Evolutionary conservation across 2,113 vertebrate species (phyloP).

Genomic region (Catagonus wagneri): DNA sequence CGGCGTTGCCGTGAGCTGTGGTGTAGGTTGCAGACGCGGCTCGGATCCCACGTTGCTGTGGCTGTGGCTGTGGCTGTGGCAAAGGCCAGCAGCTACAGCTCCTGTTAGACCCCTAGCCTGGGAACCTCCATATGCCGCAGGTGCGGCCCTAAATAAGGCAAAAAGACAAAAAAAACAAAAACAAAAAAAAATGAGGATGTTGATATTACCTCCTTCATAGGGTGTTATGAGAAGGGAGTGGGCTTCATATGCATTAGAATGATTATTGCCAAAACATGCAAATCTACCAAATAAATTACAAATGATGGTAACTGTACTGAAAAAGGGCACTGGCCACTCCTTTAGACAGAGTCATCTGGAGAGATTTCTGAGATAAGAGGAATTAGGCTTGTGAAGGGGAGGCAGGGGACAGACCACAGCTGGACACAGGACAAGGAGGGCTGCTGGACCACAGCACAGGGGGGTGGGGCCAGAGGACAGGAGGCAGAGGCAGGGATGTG

Average conservation of each 20-base stretch:
- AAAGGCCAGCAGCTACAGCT: too few species aligned
- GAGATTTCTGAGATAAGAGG: neutral
- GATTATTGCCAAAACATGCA: conserved; percentile 8
- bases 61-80: too few species aligned
- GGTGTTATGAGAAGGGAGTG: neutral
- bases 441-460: neutral
- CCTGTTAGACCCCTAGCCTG: too few species aligned
- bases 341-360: neutral
- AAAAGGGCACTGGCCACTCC: neutral
- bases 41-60: too few species aligned
- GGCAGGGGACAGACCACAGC: neutral
- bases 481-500: neutral
- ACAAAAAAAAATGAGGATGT: neutral
- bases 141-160: too few species aligned
- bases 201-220: neutral
- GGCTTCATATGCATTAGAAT: neutral
- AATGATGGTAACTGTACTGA: neutral
- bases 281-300: neutral
- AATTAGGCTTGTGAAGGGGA: neutral
- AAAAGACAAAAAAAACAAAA: too few species aligned
- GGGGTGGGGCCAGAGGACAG: neutral
- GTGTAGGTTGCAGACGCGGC: too few species aligned
- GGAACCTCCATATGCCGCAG: too few species aligned
- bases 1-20: too few species aligned
- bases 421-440: neutral